Conservation (phyloP, 2,888 invertebrate species). For the Malacosoma neustria region DNA sequence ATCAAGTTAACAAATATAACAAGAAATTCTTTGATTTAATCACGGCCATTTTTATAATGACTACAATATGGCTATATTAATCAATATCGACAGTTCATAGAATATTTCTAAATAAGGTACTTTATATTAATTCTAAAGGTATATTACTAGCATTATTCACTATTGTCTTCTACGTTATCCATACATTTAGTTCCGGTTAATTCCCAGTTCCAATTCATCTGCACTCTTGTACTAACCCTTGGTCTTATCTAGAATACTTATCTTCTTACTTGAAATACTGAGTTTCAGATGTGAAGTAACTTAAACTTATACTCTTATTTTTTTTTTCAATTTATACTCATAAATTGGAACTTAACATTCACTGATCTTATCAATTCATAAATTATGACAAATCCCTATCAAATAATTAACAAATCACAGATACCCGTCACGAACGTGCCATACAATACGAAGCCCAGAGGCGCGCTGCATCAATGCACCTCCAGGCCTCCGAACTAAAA, state of each 20-base stretch:
- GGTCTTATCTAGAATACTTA: neutral
- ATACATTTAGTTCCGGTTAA: neutral
- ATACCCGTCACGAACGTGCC: slow-evolving; percentile 56
- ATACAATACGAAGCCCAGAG: slow-evolving; percentile 16
- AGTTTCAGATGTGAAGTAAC: no score
- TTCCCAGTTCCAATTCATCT: neutral
- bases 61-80: slow-evolving; percentile 29
- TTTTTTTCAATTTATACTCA: no score
- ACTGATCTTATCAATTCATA: neutral
- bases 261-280: neutral
- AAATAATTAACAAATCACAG: slow-evolving; percentile 64
- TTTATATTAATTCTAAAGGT: slow-evolving; percentile 25
- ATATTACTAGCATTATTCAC: slow-evolving; percentile 1
- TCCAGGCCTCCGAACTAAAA: slow-evolving; percentile 34
- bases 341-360: neutral
- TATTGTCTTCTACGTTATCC: neutral
- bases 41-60: slow-evolving; percentile 1
- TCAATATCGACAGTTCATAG: slow-evolving; percentile 43
- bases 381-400: slow-evolving; percentile 5
- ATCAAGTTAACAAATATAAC: slow-evolving; percentile 46
- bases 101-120: slow-evolving; percentile 24
- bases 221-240: neutral
- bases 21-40: slow-evolving; percentile 18
- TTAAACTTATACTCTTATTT: no score
- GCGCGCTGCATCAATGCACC: slow-evolving; percentile 32